These are phyloP conservation scores for Corella eumyota DNA, from an alignment of 23 tunicate species.

Conservation along the genomic window DNA sequence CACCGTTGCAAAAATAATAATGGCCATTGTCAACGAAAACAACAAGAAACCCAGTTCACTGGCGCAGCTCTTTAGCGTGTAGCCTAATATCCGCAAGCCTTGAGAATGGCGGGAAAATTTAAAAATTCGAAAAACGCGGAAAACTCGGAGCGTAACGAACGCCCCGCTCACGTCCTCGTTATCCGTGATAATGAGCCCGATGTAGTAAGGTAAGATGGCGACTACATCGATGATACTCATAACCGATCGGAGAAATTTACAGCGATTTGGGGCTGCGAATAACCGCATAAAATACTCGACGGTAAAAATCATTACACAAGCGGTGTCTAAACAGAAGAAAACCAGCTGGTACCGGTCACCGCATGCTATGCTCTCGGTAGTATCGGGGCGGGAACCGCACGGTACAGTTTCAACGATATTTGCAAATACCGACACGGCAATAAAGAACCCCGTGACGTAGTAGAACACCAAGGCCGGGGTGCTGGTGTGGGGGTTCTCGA, in stretches of 20 bases:
- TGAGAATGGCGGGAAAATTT: constrained; percentile 97
- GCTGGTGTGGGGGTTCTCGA: constrained; percentile 94
- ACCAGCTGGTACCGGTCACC: constrained; percentile 73
- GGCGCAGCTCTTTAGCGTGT: constrained; percentile 96
- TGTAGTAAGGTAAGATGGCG: constrained; percentile 94
- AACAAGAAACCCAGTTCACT: constrained; percentile 89
- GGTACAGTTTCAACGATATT: constrained; percentile 96
- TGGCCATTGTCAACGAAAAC: constrained; percentile 93
- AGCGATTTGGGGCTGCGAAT: constrained; percentile 94
- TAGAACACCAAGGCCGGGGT: constrained; percentile 99
- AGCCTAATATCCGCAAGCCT: constrained; percentile 94
- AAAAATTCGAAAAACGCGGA: constrained; percentile 99
- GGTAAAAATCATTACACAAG: constrained; percentile 96
- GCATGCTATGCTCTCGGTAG: constrained; percentile 26
- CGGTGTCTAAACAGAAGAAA: constrained; percentile 93
- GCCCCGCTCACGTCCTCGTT: constrained; percentile 99
- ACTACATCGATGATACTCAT: constrained; percentile 99
- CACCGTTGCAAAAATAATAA: constrained; percentile 98
- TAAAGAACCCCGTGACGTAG: constrained; percentile 97
- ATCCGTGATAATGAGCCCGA: constrained; percentile 88
- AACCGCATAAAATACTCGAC: constrained; percentile 86
- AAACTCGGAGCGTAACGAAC: constrained; percentile 99
- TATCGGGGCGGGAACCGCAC: constrained; percentile 48
- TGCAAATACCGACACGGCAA: constrained; percentile 98
- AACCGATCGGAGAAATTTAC: constrained; percentile 91